These are phyloP conservation scores for Dryococelus australis DNA, from an alignment of 2,888 invertebrate species.

Conservation along the genomic window DNA sequence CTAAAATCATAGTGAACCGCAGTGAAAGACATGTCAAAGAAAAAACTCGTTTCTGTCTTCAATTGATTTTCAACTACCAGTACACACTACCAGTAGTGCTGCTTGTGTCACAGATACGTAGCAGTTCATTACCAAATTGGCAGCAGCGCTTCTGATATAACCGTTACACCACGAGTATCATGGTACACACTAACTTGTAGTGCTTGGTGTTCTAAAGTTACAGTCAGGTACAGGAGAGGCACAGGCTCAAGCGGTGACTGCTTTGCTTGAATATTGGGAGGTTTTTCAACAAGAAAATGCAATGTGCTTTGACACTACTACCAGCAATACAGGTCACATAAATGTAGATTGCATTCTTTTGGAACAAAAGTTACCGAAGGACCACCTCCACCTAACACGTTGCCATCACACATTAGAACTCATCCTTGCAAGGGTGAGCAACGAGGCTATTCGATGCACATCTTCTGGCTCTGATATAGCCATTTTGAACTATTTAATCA, in stretches of 20 bases:
- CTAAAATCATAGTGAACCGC: too few species aligned
- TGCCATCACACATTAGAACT: background rate
- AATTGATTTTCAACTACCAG: too few species aligned
- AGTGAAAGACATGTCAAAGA: too few species aligned
- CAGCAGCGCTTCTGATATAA: too few species aligned
- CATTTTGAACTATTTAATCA: background rate
- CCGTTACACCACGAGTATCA: too few species aligned
- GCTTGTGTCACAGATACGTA: too few species aligned
- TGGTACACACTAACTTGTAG: too few species aligned
- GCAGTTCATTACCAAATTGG: too few species aligned
- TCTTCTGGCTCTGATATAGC: constrained; percentile 6
- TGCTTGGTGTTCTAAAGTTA: background rate
- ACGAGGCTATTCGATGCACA: background rate
- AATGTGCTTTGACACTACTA: constrained; percentile 18
- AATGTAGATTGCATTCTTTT: background rate
- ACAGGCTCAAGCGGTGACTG: background rate
- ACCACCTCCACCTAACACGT: constrained; percentile 17
- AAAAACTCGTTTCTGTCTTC: too few species aligned
- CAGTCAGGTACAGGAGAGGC: background rate
- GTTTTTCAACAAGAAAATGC: background rate
- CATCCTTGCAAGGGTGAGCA: background rate
- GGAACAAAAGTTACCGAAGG: background rate
- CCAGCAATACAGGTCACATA: background rate
- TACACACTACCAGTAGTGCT: too few species aligned
- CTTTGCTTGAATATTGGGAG: background rate